Evolutionary conservation across 2,797 vertebrate species (phyloP).

Genomic region (Squalus acanthias): DNA sequence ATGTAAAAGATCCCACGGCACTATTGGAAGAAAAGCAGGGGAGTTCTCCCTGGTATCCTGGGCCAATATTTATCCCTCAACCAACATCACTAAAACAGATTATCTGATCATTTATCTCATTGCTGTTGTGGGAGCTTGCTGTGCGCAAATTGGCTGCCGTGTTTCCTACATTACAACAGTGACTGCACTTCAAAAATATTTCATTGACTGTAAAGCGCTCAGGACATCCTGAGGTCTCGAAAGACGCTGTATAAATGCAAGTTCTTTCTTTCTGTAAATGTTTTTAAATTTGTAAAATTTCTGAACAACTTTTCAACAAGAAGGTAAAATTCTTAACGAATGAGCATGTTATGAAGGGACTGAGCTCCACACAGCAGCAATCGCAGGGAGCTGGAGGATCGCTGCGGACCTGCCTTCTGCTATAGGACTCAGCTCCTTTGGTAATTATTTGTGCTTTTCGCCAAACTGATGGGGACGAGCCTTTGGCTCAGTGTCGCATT

Average conservation of each 20-base stretch:
- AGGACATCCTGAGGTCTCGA: neutral
- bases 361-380: too few relatives aligned
- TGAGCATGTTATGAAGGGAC: neutral
- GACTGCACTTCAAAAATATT: neutral
- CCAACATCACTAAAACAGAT: neutral
- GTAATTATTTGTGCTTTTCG: too few relatives aligned
- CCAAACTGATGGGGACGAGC: too few relatives aligned
- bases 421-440: too few relatives aligned
- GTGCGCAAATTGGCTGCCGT: neutral
- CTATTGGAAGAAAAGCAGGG: neutral
- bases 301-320: neutral
- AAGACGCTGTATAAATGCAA: neutral
- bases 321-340: neutral
- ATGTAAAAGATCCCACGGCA: too few relatives aligned
- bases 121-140: neutral
- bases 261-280: neutral
- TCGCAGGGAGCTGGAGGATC: too few relatives aligned
- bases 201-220: neutral
- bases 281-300: neutral
- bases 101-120: neutral
- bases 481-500: too few relatives aligned
- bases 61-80: neutral
- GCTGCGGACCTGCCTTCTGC: too few relatives aligned
- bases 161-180: neutral
- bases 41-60: neutral